Evolutionary conservation across 1,140 invertebrate genomes (phyloP).

Genomic region (Drosophila bifasciata): DNA sequence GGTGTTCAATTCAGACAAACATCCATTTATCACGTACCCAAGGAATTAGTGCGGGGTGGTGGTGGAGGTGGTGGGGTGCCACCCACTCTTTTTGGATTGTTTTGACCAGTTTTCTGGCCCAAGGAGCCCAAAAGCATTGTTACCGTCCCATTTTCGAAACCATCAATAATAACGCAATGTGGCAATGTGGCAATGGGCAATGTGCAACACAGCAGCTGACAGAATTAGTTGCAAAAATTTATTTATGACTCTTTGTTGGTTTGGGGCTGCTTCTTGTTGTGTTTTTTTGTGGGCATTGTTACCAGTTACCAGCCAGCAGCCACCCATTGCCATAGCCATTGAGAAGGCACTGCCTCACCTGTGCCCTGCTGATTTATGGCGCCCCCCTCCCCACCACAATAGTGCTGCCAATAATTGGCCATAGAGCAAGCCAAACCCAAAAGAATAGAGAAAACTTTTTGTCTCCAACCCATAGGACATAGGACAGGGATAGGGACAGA

Average conservation of each 20-base stretch:
- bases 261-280: not conserved
- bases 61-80: too few relatives aligned
- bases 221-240: conserved; percentile 78
- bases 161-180: conserved; percentile 80
- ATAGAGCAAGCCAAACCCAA: conserved; percentile 9
- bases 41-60: conserved; percentile 33
- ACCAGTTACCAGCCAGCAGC: conserved; percentile 28
- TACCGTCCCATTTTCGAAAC: conserved; percentile 28
- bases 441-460: conserved; percentile 25
- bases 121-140: conserved; percentile 51
- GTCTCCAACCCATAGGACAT: too few relatives aligned
- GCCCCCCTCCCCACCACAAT: conserved; percentile 15
- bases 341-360: conserved; percentile 11
- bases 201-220: conserved; percentile 56
- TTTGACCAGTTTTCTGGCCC: too few relatives aligned
- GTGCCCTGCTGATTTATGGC: conserved; percentile 51
- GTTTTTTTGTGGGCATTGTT: conserved; percentile 24
- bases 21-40: conserved; percentile 49
- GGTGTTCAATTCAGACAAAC: conserved; percentile 10
- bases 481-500: too few relatives aligned
- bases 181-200: conserved; percentile 69
- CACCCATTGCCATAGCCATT: too few relatives aligned
- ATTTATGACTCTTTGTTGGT: conserved; percentile 79
- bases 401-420: conserved; percentile 60
- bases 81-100: not conserved